These are phyloP conservation scores for Rhabdornis inornatus DNA, from an alignment of 2,113 vertebrate species.

Conservation along the genomic window DNA sequence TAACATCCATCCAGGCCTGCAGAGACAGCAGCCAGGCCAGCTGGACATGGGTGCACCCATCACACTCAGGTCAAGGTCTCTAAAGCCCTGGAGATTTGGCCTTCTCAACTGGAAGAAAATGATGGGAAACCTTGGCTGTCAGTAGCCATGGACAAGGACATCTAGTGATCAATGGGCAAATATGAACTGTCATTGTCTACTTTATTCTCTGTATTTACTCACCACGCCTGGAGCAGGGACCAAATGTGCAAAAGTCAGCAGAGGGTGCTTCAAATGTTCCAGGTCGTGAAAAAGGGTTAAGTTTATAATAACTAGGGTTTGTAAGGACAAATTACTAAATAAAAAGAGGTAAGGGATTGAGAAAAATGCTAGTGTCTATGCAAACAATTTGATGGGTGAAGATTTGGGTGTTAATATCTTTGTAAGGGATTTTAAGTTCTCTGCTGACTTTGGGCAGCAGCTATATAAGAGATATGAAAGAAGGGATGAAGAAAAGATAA, in stretches of 20 bases:
- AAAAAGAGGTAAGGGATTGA: not conserved
- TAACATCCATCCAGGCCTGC: not conserved
- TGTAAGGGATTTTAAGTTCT: not conserved
- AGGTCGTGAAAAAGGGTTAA: not conserved
- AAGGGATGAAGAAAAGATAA: too few species aligned
- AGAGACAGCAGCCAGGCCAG: not conserved
- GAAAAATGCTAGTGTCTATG: not conserved
- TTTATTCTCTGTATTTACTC: not conserved
- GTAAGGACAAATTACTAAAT: not conserved
- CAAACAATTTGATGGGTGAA: not conserved
- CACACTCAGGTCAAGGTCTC: not conserved
- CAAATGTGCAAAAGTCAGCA: not conserved
- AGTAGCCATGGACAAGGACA: not conserved
- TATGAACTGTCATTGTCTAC: not conserved
- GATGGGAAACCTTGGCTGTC: not conserved
- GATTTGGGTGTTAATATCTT: accelerated
- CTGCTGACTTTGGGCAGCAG: not conserved
- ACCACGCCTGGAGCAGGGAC: not conserved
- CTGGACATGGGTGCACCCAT: not conserved
- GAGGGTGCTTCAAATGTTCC: not conserved
- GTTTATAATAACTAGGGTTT: not conserved
- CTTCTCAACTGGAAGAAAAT: not conserved
- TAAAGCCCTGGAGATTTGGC: not conserved
- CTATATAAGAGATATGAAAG: too few species aligned
- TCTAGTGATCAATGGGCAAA: not conserved